Conservation (phyloP, 1,140 invertebrate species). For the Aphidius gifuensis region DNA sequence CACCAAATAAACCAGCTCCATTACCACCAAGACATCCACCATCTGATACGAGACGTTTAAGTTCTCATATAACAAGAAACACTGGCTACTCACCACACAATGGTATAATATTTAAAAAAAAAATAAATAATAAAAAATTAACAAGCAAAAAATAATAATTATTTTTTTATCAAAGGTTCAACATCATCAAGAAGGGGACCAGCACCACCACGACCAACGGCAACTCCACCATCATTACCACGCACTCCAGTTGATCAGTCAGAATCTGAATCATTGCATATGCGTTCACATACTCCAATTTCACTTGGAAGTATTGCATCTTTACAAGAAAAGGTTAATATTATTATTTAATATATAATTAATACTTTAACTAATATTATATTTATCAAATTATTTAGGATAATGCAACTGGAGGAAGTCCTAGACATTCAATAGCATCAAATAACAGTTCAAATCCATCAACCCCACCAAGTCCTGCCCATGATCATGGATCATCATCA, state of each 20-base stretch:
- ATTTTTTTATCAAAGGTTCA: constrained; percentile 41
- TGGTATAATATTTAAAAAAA: constrained; percentile 42
- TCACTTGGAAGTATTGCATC: constrained; percentile 72
- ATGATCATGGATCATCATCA: constrained; percentile 70
- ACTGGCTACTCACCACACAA: constrained; percentile 57
- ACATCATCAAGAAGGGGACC: constrained; percentile 53
- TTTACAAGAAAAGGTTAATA: constrained; percentile 65
- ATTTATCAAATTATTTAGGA: constrained; percentile 39
- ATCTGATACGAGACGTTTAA: constrained; percentile 59
- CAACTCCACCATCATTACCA: constrained; percentile 57
- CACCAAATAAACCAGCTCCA: constrained; percentile 59
- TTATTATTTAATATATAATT: constrained; percentile 12
- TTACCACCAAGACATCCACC: constrained; percentile 61
- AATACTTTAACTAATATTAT: background rate
- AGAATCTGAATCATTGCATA: constrained; percentile 55
- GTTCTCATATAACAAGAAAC: constrained; percentile 55
- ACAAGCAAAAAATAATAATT: background rate
- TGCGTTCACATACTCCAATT: constrained; percentile 63
- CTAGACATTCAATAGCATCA: constrained; percentile 75
- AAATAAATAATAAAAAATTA: background rate
- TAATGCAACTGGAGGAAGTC: constrained; percentile 59
- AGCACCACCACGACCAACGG: constrained; percentile 56
- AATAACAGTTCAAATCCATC: constrained; percentile 79
- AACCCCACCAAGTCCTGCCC: constrained; percentile 71
- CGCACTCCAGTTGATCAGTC: constrained; percentile 55